Conservation (phyloP, 2,113 vertebrate species). For the Bolborhynchus lineola region DNA sequence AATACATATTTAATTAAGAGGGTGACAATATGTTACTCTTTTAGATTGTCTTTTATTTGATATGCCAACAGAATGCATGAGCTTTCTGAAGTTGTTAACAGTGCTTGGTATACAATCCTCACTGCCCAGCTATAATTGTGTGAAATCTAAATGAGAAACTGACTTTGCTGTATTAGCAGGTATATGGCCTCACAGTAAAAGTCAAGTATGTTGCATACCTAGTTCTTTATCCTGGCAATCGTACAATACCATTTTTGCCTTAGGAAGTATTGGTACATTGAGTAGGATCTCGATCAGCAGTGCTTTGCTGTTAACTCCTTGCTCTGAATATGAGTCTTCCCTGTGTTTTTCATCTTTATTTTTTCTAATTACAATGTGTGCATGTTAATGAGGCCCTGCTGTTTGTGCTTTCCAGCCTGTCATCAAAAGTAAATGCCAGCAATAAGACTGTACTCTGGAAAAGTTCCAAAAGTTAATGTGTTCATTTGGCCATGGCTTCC, state of each 20-base stretch:
- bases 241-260: background rate
- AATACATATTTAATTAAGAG: background rate
- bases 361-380: background rate
- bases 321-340: background rate
- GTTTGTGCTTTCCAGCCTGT: background rate
- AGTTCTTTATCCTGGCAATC: background rate
- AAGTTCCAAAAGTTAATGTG: background rate
- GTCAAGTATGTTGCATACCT: background rate
- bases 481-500: background rate
- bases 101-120: background rate
- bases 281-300: background rate
- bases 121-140: background rate
- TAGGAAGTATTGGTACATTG: background rate
- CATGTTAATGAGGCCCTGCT: background rate
- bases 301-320: background rate
- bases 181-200: background rate
- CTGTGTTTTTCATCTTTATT: background rate
- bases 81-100: background rate
- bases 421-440: background rate
- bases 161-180: background rate
- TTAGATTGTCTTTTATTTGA: background rate
- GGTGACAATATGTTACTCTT: background rate
- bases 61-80: background rate
- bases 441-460: background rate
- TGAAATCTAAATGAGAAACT: background rate